Base-by-base conservation (phyloP, 2,113 vertebrate species). In the Rhinogobius similis region DNA sequence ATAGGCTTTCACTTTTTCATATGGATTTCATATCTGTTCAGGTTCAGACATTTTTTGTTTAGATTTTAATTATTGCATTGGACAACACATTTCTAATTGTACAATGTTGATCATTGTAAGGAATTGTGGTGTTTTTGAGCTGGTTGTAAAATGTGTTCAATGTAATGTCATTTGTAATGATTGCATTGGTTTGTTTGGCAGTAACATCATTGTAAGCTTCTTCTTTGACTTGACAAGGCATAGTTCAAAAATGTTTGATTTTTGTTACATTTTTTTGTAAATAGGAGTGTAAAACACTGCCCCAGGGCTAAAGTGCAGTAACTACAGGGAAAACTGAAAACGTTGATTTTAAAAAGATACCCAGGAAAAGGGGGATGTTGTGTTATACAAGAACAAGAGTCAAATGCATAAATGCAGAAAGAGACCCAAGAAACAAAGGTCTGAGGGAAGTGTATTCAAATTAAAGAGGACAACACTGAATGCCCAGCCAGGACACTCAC, bases 221-320 rank as follows among this genome's bases (percentile, higher is more conserved):
- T 27, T 6, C 32, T 27, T 27, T 2, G 26, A 20, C 27, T n/a
- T 1, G 27, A 29, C 5, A 8, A 11, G 29, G 32, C 18, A 1
- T 38, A 36, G 58, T 21, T 29, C 27, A 36, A 36, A 32, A 36
- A 61, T n/a, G 58, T 61, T 18, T 44, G 67, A 65, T 46, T 78
- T 72, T 77, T 72, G 43, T 69, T 58, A 61, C 5, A 69, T 10
- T 62, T 8, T 61, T 71, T 48, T 84, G 76, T 75, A 48, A 75
- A 72, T 43, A 44, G 20, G 39, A 70, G 10, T 77, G 55, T 58
- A 69, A 61, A 7, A 7, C 18, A 21, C 58, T 38, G 58, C 58
- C 58, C 58, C 29, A 38, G 10, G 20, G 9, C 58, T 21, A 38
- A 61, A 61, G 58, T 5, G 27, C 58, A 21, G 58, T 61, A 61